These are phyloP conservation scores for Coenobita brevimanus DNA, from an alignment of 1,140 invertebrate genomes.

Conservation along the genomic window DNA sequence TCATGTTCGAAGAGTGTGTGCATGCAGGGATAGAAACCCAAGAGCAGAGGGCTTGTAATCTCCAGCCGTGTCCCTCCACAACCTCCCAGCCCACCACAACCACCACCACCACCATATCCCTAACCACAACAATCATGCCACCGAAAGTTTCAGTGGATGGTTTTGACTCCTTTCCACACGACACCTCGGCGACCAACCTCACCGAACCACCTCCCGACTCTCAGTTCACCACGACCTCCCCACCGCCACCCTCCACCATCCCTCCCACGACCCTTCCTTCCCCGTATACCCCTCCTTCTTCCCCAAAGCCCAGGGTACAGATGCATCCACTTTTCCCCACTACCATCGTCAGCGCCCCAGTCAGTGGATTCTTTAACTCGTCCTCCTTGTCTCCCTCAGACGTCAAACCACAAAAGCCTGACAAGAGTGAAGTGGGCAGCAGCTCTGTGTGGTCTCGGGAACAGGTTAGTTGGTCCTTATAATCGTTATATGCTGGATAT, in stretches of 20 bases:
- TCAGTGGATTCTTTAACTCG: no score
- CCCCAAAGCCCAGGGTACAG: not conserved
- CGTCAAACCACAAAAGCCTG: not conserved
- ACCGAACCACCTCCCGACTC: not conserved
- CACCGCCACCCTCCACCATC: not conserved
- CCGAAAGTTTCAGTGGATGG: not conserved
- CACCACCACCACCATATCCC: not conserved
- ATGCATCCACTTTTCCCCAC: slow-evolving; percentile 46
- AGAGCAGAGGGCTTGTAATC: slow-evolving; percentile 46
- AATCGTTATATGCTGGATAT: no score
- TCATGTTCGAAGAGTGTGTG: slow-evolving; percentile 31
- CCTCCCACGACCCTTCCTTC: not conserved
- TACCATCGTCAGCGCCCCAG: not conserved
- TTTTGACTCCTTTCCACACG: not conserved
- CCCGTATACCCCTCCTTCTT: not conserved
- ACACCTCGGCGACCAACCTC: not conserved
- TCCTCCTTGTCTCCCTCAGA: not conserved
- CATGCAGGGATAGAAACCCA: slow-evolving; percentile 54
- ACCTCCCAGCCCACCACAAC: not conserved
- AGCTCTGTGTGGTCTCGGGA: no score
- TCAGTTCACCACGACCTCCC: not conserved
- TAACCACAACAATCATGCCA: not conserved
- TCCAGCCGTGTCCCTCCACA: slow-evolving; percentile 51
- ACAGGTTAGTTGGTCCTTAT: no score
- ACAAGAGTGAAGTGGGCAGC: no score